Evolutionary conservation across 2,888 invertebrate genomes (phyloP).

Genomic region (Ischnura elegans): DNA sequence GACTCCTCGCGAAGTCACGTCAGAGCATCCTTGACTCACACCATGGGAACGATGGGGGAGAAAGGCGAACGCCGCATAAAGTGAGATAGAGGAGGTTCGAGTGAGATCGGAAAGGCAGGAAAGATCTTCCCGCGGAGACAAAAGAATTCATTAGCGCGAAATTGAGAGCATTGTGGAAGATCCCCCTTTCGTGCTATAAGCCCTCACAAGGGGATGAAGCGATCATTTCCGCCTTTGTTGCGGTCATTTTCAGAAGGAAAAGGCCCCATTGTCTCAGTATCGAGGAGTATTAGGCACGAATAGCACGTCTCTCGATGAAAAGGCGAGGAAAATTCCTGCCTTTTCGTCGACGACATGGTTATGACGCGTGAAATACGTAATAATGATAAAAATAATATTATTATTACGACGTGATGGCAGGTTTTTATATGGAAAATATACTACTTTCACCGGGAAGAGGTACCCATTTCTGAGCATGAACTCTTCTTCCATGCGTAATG

Average conservation of each 20-base stretch:
- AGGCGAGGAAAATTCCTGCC: neutral
- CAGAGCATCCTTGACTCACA: no score
- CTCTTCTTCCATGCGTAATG: no score
- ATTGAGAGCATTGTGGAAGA: neutral
- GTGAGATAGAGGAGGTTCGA: neutral
- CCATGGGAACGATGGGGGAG: no score
- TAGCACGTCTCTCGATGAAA: neutral
- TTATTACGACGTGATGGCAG: no score
- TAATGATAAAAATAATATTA: no score
- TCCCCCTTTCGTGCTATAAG: neutral
- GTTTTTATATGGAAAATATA: no score
- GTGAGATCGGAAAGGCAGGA: neutral
- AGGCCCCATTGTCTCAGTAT: neutral
- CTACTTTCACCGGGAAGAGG: no score
- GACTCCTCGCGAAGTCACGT: no score
- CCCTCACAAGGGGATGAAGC: neutral
- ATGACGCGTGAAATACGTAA: no score
- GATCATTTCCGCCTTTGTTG: neutral
- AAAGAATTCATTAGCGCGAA: slow-evolving; percentile 18
- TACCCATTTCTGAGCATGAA: no score
- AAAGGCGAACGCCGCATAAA: neutral
- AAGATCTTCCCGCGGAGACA: neutral
- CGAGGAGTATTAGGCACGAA: neutral
- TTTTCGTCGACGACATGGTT: neutral
- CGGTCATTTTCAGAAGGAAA: neutral